Base-by-base conservation (phyloP, 1,140 invertebrate species). In the Mercenaria mercenaria region DNA sequence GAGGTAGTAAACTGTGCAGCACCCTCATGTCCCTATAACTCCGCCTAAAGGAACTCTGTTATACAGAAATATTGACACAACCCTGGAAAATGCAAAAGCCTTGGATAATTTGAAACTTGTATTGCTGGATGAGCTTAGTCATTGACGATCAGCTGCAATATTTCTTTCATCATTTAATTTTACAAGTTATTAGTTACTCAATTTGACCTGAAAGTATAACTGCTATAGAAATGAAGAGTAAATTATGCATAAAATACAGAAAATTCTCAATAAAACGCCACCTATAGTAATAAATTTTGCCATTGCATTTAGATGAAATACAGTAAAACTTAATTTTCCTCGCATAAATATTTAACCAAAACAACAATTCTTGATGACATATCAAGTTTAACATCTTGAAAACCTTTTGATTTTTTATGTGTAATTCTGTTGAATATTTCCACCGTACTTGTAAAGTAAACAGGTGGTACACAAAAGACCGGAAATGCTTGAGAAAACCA, bases 381-480 rank as follows among this genome's bases (percentile, higher is more conserved):
- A 59, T 59, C 52, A 59, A 59, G 10, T 59, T 59, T 4, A 59
- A 59, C 23, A 59, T n/a, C 59, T 64, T 26, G 10, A 64, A 64
- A 64, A 64, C n/a, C 59, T 15, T 64, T 64, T 29, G n/a, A 64
- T 29, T 47, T 64, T 26, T n/a, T n/a, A 1, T 64, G n/a, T 64
- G 23, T 64, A 59, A 59, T n/a, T 11, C 23, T 29, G n/a, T 29
- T 26, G 29, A 64, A 64, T 29, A 26, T 64, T 29, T n/a, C 59
- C 6, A 64, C 26, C 59, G 59, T 76, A 26, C 39, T 76, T 50
- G 20, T 29, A 47, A 74, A 26, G 72, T 76, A 76, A 76, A 76
- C 41, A 76, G 2, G 23, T 26, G 39, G 18, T n/a, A 6, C 26
- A 76, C 72, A 76, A 76, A n/a, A 43, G 72, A 26, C 72, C 39